A percentile compares a stretch with the other conserved stretches of the same genome.
phyloP scores from a whole-genome alignment of 2,888 invertebrate species.

The Protodeltote pygarga region DNA sequence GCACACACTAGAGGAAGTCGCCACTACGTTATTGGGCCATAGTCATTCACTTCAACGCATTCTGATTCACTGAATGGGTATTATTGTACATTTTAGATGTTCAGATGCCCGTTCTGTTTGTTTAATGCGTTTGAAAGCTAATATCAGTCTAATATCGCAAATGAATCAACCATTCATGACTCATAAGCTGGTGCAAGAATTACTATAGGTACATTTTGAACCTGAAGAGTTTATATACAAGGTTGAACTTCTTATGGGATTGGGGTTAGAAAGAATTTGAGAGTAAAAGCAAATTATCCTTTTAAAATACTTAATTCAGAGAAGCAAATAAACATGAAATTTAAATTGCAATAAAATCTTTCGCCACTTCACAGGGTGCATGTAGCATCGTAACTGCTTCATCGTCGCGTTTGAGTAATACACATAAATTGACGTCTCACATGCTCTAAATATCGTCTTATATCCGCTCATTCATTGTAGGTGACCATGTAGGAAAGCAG shows the following conservation, averaged over 20 bases:
- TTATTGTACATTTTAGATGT: conserved; percentile 70
- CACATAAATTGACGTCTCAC: conserved; percentile 50
- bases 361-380: conserved; percentile 57
- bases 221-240: conserved; percentile 5
- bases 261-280: conserved; percentile 15
- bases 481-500: conserved; percentile 19
- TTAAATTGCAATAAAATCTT: conserved; percentile 61
- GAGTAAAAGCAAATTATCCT: conserved; percentile 45
- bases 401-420: conserved; percentile 64
- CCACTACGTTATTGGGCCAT: conserved; percentile 73
- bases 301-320: conserved; percentile 55
- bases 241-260: conserved; percentile 8
- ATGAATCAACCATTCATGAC: conserved; percentile 46
- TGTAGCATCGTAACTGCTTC: conserved; percentile 72
- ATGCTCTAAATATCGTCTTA: conserved; percentile 47
- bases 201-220: conserved; percentile 11
- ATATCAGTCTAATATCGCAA: conserved; percentile 50
- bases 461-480: conserved; percentile 47
- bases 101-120: conserved; percentile 65
- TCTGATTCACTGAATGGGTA: conserved; percentile 73
- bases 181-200: conserved; percentile 29
- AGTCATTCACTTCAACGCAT: conserved; percentile 71
- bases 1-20: conserved; percentile 72
- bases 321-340: conserved; percentile 61
- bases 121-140: conserved; percentile 60